These are phyloP conservation scores for Ornithorhynchus anatinus DNA, from an alignment of 2,113 vertebrate genomes.

Conservation along the genomic window DNA sequence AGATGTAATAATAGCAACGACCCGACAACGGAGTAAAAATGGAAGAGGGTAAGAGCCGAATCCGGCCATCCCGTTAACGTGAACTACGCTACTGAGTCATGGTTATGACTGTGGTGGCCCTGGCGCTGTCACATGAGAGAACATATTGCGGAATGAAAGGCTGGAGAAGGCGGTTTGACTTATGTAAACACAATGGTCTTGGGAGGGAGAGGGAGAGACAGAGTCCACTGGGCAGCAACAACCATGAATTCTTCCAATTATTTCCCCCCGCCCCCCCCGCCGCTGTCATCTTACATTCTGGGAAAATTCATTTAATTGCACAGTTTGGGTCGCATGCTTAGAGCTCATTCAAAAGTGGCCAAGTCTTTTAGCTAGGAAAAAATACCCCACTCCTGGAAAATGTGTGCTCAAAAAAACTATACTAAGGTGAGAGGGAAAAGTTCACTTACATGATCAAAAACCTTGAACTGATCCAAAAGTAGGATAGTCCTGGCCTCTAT, in stretches of 20 bases:
- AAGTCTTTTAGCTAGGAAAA: not conserved
- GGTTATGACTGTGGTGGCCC: not conserved
- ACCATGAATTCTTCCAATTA: not conserved
- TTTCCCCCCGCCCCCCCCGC: not conserved
- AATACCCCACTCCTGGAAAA: not conserved
- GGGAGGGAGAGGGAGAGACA: too few relatives aligned
- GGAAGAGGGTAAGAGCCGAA: not conserved
- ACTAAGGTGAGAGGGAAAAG: too few relatives aligned
- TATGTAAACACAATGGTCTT: not conserved
- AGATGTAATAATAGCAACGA: not conserved
- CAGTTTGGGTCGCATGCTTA: not conserved
- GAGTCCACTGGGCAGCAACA: not conserved
- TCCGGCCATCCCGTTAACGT: conserved; percentile 20
- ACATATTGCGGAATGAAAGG: not conserved
- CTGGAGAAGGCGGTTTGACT: not conserved
- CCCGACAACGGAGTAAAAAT: not conserved
- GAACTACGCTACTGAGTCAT: conserved; percentile 8
- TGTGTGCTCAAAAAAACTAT: too few relatives aligned
- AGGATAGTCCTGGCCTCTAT: too few relatives aligned
- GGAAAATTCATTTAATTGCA: conserved; percentile 7
- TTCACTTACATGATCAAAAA: too few relatives aligned
- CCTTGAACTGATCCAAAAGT: too few relatives aligned
- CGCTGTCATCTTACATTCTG: not conserved
- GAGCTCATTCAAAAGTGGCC: not conserved
- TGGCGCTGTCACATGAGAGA: not conserved